Percentiles rank a stretch among this genome's conserved stretches.
Conservation (phyloP, 2,797 vertebrate species). For the Poeciliopsis paucimaculata region DNA sequence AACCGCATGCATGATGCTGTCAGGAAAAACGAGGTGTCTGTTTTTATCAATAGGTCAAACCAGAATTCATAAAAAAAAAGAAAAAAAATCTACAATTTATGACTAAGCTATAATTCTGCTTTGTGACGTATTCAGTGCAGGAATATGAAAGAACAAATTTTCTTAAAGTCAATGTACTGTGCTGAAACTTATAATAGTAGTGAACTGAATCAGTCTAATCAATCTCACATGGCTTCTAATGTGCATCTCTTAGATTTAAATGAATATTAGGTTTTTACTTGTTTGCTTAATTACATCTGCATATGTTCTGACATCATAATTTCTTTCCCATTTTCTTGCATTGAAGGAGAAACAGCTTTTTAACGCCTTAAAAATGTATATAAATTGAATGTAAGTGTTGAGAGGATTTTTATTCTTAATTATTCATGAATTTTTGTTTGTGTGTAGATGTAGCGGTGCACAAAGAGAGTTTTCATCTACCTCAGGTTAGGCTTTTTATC, state of each 20-base stretch:
- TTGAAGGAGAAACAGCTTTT: not conserved
- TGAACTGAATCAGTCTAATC: not conserved
- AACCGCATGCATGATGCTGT: slow-evolving; percentile 78
- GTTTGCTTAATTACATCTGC: not conserved
- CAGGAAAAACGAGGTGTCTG: slow-evolving; percentile 75
- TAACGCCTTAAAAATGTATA: not conserved
- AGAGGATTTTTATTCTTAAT: not conserved
- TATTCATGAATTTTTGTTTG: not conserved
- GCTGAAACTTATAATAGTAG: not conserved
- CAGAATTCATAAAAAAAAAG: slow-evolving; percentile 29
- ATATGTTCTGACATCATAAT: not conserved
- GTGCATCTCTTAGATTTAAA: not conserved
- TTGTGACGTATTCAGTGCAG: slow-evolving; percentile 23
- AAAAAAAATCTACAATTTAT: slow-evolving; percentile 9
- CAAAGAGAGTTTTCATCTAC: not conserved
- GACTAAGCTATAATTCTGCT: slow-evolving; percentile 26
- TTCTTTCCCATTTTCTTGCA: not conserved
- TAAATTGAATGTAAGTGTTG: not conserved
- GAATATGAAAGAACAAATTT: not conserved
- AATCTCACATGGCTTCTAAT: not conserved
- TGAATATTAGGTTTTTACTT: not conserved
- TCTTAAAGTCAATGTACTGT: not conserved
- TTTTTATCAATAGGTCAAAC: slow-evolving; percentile 64
- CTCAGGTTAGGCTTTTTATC: not conserved
- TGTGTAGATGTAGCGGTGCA: not conserved